Conservation (phyloP, 2,113 vertebrate species). For the sheep (Ovis aries) region DNA sequence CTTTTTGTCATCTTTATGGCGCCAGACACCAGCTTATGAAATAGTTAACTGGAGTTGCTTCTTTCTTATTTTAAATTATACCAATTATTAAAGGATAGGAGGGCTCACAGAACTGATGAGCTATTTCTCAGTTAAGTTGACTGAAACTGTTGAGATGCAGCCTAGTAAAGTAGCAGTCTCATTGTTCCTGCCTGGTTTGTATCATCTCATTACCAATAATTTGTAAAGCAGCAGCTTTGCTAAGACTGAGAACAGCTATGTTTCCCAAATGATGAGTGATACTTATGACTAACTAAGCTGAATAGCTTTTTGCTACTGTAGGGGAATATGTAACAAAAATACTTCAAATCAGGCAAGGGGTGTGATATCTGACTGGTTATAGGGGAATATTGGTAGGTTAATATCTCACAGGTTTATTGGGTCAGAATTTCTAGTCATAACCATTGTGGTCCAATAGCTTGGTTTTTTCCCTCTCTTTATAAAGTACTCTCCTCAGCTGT, state of each 20-base stretch:
- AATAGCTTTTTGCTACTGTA: not conserved
- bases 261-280: not conserved
- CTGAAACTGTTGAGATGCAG: not conserved
- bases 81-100: not conserved
- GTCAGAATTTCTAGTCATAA: not conserved
- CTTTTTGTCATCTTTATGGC: slow-evolving; percentile 20
- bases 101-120: not conserved
- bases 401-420: not conserved
- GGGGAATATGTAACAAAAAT: not conserved
- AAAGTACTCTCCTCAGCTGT: not conserved
- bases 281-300: not conserved
- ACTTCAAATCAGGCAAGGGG: not conserved
- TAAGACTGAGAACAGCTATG: not conserved
- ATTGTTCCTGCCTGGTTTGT: not conserved
- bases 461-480: not conserved
- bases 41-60: not conserved
- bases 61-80: not conserved
- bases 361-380: not conserved
- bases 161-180: not conserved
- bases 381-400: not conserved
- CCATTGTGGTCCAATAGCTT: not conserved
- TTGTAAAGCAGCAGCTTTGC: not conserved
- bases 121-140: not conserved
- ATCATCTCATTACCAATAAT: not conserved
- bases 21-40: not conserved